phyloP scores from a whole-genome alignment of 2,113 vertebrate species.

The Nannospalax galili region DNA sequence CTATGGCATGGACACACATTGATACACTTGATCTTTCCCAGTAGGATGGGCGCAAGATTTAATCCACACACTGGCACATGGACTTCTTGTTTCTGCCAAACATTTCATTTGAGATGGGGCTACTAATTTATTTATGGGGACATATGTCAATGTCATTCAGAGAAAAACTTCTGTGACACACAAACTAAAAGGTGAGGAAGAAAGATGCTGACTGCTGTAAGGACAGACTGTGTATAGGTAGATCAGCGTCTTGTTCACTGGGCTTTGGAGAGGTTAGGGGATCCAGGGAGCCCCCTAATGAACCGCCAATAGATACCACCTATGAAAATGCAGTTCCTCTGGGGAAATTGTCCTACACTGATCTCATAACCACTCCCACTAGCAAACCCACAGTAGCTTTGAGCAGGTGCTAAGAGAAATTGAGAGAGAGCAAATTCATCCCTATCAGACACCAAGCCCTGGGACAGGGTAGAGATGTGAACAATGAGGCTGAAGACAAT shows the following conservation, averaged over 20 bases:
- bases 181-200: not conserved
- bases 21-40: constrained; percentile 55
- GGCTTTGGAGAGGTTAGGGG: not conserved
- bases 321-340: not conserved
- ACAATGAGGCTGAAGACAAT: not conserved
- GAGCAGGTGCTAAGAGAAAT: not conserved
- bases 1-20: not conserved
- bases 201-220: constrained; percentile 16
- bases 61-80: constrained; percentile 72
- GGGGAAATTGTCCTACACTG: not conserved
- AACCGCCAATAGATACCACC: not conserved
- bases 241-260: constrained; percentile 45
- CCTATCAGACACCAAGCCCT: not conserved
- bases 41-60: constrained; percentile 58
- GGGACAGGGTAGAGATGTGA: not conserved
- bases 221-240: constrained; percentile 51
- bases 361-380: not conserved
- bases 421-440: not conserved
- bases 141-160: constrained; percentile 79
- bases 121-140: constrained; percentile 81
- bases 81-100: constrained; percentile 79
- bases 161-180: constrained; percentile 67
- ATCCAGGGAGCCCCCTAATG: not conserved
- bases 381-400: not conserved
- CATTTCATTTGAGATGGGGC: constrained; percentile 67